These are phyloP conservation scores for Tragopan temminckii DNA, from an alignment of 2,797 vertebrate species.

Conservation along the genomic window DNA sequence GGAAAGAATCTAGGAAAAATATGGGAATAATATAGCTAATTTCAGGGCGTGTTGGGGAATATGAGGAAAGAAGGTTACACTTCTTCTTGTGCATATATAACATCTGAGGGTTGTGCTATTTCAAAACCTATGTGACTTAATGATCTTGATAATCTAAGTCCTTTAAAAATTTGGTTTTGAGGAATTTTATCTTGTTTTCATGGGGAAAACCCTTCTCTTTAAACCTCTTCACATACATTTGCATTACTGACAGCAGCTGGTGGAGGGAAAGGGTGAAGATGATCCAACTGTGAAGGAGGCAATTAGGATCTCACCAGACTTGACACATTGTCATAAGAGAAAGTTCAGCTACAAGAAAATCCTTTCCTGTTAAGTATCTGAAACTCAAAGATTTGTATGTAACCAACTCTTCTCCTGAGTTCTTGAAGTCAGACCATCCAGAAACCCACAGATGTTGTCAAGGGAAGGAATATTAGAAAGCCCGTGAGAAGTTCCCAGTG, in stretches of 20 bases:
- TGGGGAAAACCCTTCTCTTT: not conserved
- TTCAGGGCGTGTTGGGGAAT: not conserved
- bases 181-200: not conserved
- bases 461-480: not conserved
- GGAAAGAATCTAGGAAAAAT: not conserved
- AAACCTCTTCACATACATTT: not conserved
- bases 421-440: not conserved
- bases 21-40: not conserved
- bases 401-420: not conserved
- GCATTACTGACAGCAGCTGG: not conserved
- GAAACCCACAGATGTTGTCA: not conserved
- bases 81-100: not conserved
- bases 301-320: not conserved
- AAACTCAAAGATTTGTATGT: not conserved
- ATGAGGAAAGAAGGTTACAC: not conserved
- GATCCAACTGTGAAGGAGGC: not conserved
- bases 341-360: not conserved
- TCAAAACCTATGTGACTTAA: slow-evolving; percentile 22
- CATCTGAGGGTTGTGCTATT: not conserved
- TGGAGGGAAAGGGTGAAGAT: not conserved
- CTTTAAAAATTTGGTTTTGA: not conserved
- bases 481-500: not conserved
- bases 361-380: not conserved
- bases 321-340: not conserved
- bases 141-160: not conserved